Evolutionary conservation across 2,888 invertebrate genomes (phyloP), one percentile per base, ranked within the genome.

Genomic region (Drepanosiphum platanoidis): DNA sequence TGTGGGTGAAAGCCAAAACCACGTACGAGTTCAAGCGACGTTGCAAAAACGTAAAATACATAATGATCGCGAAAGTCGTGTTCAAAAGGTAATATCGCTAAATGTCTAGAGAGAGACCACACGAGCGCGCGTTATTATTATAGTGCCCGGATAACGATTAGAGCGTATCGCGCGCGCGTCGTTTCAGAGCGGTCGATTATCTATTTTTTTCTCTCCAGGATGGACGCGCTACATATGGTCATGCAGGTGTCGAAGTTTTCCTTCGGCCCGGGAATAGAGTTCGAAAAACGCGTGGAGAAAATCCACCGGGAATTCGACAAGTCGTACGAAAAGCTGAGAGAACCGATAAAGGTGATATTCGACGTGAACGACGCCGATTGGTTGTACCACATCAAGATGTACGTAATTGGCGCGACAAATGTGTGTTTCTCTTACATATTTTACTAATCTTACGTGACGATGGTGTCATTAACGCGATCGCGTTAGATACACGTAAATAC

Each of bases 51-150:
- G 9, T 83, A 22, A 32, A 75, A 75, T 64, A 75, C 22, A 46
- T 83, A 11, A 32, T 64, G 5, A 74, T 52, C 18, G 46, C 83
- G 18, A 66, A 64, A 61, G 34, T 52, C 8, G 32, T 83, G 18
- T 83, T 75, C 36, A 64, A 83, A 75, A 75, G 83, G 83, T 83
- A 83, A 2, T 1, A n/a, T n/a, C n/a, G n/a, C n/a, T n/a, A n/a
- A n/a, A n/a, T n/a, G n/a, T n/a, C n/a, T n/a, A n/a, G n/a, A n/a
- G n/a, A n/a, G n/a, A n/a, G n/a, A n/a, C n/a, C 46, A 3, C 9
- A 46, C 46, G 13, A 9, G 3, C 3, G 58, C n/a, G 3, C 3
- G 58, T 15, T 22, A 22, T 36, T 58, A 1, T 22, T 1, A 15
- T 36, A 9, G 34, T 22, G 58, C 2, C 5, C 3, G 3, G 22